Evolutionary conservation across 2,888 invertebrate species (phyloP).

Genomic region (Brachylomia viminalis): DNA sequence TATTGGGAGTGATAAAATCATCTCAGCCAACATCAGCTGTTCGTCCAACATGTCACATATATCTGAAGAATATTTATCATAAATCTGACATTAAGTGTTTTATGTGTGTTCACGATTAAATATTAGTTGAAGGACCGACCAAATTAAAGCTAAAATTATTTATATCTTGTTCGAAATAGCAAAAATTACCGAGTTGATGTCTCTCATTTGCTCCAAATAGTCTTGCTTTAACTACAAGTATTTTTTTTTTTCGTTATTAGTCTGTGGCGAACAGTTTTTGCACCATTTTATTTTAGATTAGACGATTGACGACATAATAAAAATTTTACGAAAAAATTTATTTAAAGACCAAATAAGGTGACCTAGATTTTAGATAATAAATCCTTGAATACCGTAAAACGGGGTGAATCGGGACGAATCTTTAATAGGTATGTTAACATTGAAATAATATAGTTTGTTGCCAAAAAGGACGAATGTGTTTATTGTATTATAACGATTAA

Average conservation of each 20-base stretch:
- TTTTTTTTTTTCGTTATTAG: background rate
- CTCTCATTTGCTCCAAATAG: background rate
- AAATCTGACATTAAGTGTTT: conserved; percentile 8
- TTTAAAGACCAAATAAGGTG: background rate
- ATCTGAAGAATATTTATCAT: background rate
- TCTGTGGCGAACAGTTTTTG: background rate
- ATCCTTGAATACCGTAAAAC: background rate
- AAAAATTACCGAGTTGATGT: background rate
- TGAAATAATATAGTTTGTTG: too few relatives aligned
- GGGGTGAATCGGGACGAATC: too few relatives aligned
- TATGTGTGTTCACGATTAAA: background rate
- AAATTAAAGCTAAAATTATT: background rate
- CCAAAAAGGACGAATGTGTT: too few relatives aligned
- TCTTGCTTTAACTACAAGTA: background rate
- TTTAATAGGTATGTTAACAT: too few relatives aligned
- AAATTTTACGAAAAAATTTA: background rate
- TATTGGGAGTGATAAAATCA: conserved; percentile 2
- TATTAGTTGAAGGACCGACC: background rate
- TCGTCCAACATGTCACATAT: conserved; percentile 6
- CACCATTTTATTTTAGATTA: background rate
- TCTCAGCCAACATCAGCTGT: conserved; percentile 34
- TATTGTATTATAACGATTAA: too few relatives aligned
- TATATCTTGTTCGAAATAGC: background rate
- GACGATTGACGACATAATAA: background rate
- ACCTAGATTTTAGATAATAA: background rate